Evolutionary conservation across 64 coral and sea anemone genomes (phyloP), one percentile per base, ranked within the genome.

Genomic region (Dendrophyllia cribrosa): DNA sequence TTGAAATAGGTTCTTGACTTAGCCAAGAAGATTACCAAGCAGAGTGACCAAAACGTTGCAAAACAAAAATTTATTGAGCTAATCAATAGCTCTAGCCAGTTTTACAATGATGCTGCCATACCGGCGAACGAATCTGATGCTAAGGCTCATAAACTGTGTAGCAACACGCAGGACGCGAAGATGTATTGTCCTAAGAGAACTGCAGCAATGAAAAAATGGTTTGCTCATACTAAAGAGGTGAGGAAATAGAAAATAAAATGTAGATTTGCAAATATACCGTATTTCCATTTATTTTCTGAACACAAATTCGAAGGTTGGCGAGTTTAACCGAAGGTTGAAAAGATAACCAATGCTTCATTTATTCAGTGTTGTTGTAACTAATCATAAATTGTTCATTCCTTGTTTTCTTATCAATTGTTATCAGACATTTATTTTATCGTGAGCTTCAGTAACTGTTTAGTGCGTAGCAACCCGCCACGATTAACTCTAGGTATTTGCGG

Each of bases 111-210:
- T 64, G 59, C 15, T 44, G 49, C 21, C 1, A 92, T 92, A 34
- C 90, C 90, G 15, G 70, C 68, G 14, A 86, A 92, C 13, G 90
- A 92, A 20, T 92, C 90, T 74, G 80, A 92, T 45, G 23, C 44
- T 1, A 83, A 92, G 2, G 90, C 90, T 15, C 70, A 92, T 26
- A 76, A 52, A 26, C 17, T 71, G 17, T 92, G 90, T 51, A 75
- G 44, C 58, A 63, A 44, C 22, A 56, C 76, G 13, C 19, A 92
- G 15, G 72, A 45, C 6, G 80, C 90, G 12, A 53, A 85, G 55
- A 58, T 43, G 20, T 83, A 92, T 43, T 92, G 90, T 55, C 90
- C 90, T n/a, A 71, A 85, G 0, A 64, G 90, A 2, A 75, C 44
- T 56, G 58, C 47, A 1, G 90, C 90, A n/a, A 86, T 86, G 80